A percentile compares a stretch with the other conserved stretches of the same genome.
These are phyloP conservation scores for Drosophila takahashii DNA, from an alignment of 1,140 invertebrate species.

Conservation along the genomic window DNA sequence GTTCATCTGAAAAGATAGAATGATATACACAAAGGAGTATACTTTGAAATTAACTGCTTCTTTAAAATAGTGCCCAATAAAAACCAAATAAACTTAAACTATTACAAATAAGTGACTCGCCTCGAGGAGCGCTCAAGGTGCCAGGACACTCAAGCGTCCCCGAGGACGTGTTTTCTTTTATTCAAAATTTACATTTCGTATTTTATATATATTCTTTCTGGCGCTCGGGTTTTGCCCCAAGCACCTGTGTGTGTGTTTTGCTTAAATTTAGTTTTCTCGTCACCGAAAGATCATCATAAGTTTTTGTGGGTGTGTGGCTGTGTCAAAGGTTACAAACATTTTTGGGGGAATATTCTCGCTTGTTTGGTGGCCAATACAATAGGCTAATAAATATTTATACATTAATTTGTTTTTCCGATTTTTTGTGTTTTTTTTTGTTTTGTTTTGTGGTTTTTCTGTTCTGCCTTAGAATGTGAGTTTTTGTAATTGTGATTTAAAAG, in stretches of 20 bases:
- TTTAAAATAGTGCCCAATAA: not conserved
- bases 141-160: not conserved
- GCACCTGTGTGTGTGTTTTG: conserved; percentile 4
- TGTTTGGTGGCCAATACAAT: conserved; percentile 23
- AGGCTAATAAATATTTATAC: conserved; percentile 60
- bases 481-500: conserved; percentile 23
- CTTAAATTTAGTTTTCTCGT: conserved; percentile 56
- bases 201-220: conserved; percentile 49
- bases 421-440: not conserved
- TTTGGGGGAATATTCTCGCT: not conserved
- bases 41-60: too few species aligned
- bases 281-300: conserved; percentile 42
- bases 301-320: conserved; percentile 23
- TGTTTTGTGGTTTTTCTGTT: conserved; percentile 5
- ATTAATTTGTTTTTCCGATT: conserved; percentile 8
- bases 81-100: not conserved
- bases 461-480: conserved; percentile 35
- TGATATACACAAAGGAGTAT: too few species aligned
- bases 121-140: conserved; percentile 4
- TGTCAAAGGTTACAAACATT: conserved; percentile 33
- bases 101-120: conserved; percentile 32
- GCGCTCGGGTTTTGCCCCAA: conserved; percentile 1
- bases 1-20: too few species aligned
- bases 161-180: conserved; percentile 25
- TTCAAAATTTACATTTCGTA: conserved; percentile 56